Percentiles rank a stretch among this genome's conserved stretches.
Evolutionary conservation across 2,113 vertebrate species (phyloP).

Genomic region (Tychaedon coryphoeus): DNA sequence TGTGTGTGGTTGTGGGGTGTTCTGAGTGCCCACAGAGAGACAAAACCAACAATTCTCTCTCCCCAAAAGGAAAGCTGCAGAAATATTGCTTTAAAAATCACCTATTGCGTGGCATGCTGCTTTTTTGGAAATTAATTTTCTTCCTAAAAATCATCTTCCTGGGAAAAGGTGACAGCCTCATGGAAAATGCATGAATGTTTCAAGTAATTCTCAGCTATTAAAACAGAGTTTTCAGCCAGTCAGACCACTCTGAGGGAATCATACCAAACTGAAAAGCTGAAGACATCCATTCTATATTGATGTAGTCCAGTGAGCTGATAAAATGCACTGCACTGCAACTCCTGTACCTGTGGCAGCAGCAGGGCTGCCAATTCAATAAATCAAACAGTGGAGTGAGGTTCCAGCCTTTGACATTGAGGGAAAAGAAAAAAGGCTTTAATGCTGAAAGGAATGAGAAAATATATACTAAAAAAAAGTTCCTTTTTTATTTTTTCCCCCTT

Average conservation of each 20-base stretch:
- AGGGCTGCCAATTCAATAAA: neutral
- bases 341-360: neutral
- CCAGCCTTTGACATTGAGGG: neutral
- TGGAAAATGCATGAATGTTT: neutral
- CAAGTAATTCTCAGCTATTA: constrained; percentile 30
- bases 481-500: neutral
- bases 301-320: neutral
- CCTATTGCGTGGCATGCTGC: accelerated
- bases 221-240: constrained; percentile 7
- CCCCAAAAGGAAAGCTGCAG: accelerated
- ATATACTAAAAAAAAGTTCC: neutral
- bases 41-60: neutral
- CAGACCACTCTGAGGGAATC: constrained; percentile 16
- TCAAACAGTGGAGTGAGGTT: neutral
- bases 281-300: neutral
- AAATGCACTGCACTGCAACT: neutral
- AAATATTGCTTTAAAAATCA: neutral
- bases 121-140: neutral
- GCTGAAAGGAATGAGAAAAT: neutral
- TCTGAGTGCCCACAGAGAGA: neutral
- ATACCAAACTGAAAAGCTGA: neutral
- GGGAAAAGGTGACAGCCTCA: neutral
- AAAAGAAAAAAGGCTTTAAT: neutral
- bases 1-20: neutral
- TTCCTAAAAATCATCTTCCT: accelerated